These are phyloP conservation scores for Caenorhabditis sp. DNA, from an alignment of 2,888 invertebrate genomes.

Conservation along the genomic window DNA sequence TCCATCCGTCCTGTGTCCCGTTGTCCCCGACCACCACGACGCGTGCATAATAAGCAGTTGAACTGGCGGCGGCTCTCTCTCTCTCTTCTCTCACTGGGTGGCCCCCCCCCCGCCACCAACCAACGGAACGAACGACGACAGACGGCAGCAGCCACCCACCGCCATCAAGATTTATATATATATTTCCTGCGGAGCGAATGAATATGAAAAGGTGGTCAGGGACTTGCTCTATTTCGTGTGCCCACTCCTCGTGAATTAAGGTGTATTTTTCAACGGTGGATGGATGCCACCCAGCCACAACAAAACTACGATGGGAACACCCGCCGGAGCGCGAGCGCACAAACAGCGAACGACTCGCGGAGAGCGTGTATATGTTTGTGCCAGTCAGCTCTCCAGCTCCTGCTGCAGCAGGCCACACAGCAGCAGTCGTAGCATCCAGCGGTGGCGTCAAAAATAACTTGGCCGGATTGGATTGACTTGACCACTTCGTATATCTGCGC, in stretches of 20 bases:
- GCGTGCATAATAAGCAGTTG: conserved; percentile 47
- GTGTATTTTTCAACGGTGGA: conserved; percentile 29
- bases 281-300: conserved; percentile 42
- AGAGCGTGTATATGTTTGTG: conserved; percentile 52
- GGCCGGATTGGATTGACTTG: conserved; percentile 36
- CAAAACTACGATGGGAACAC: conserved; percentile 48
- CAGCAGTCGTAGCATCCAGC: conserved; percentile 17
- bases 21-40: conserved; percentile 1
- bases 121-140: conserved; percentile 23
- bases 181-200: too few relatives aligned
- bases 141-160: conserved; percentile 13
- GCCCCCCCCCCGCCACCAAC: conserved; percentile 2
- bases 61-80: conserved; percentile 21
- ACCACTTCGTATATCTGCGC: conserved; percentile 35
- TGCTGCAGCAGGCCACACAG: conserved; percentile 40
- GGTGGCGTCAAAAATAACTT: conserved; percentile 43
- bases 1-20: conserved; percentile 19
- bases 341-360: conserved; percentile 42
- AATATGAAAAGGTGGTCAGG: too few relatives aligned
- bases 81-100: conserved; percentile 33
- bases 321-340: conserved; percentile 27
- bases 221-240: too few relatives aligned
- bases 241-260: conserved; percentile 16
- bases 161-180: conserved; percentile 41
- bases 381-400: conserved; percentile 30